phyloP scores from a whole-genome alignment of 2,797 vertebrate genomes.

The Esox masquinongy region DNA sequence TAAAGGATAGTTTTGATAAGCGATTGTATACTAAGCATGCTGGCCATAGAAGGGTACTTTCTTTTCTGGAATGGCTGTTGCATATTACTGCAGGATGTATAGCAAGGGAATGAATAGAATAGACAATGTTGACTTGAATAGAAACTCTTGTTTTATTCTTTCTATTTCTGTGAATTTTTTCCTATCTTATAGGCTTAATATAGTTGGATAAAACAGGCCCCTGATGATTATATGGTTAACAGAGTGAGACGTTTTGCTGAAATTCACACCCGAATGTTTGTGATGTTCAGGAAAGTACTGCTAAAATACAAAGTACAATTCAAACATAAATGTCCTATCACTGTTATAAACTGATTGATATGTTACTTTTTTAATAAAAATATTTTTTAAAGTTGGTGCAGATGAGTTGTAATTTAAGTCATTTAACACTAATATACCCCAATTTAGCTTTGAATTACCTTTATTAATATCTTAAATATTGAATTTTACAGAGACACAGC shows the following conservation, averaged over 20 bases:
- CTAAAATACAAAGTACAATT: conserved; percentile 10
- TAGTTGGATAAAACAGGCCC: not conserved
- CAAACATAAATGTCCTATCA: not conserved
- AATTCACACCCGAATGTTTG: not conserved
- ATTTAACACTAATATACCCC: not conserved
- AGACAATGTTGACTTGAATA: too few relatives aligned
- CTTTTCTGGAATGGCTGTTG: not conserved
- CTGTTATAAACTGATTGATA: conserved; percentile 14
- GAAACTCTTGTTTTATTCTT: too few relatives aligned
- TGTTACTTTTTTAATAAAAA: conserved; percentile 47
- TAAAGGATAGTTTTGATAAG: not conserved
- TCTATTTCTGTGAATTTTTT: too few relatives aligned
- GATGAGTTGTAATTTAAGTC: not conserved
- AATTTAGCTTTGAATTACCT: not conserved
- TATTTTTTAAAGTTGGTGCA: conserved; percentile 11
- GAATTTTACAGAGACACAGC: not conserved
- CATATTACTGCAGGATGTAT: not conserved
- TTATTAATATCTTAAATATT: not conserved
- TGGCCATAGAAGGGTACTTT: not conserved
- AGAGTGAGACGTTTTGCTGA: conserved; percentile 2
- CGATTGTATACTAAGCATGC: not conserved
- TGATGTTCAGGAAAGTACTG: conserved; percentile 12
- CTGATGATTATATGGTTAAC: not conserved
- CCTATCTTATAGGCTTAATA: too few relatives aligned
- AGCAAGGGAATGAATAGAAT: too few relatives aligned